Evolutionary conservation across 2,888 invertebrate species (phyloP).

Genomic region (Cacoxenus indagator): DNA sequence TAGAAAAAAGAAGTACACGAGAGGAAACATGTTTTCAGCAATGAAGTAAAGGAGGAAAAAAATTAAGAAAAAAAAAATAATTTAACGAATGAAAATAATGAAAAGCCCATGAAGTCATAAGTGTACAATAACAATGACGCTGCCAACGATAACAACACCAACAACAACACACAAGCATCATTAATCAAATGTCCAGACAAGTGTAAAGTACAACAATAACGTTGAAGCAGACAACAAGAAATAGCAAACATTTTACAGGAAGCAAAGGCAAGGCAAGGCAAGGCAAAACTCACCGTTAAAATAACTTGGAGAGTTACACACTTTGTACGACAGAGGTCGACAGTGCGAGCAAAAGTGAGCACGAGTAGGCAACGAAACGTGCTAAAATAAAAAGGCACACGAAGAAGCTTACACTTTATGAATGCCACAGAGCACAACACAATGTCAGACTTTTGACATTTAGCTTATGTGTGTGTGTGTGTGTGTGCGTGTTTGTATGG

Average conservation of each 20-base stretch:
- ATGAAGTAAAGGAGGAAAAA: slow-evolving; percentile 6
- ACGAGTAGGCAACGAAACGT: neutral
- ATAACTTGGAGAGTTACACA: neutral
- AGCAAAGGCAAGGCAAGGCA: neutral
- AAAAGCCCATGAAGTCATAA: slow-evolving; percentile 42
- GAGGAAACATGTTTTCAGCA: slow-evolving; percentile 10
- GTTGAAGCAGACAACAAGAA: neutral
- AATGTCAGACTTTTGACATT: slow-evolving; percentile 3
- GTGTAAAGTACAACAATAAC: slow-evolving; percentile 49
- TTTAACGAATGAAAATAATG: slow-evolving; percentile 48
- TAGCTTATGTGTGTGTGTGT: neutral
- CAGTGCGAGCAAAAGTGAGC: neutral
- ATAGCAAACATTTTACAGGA: slow-evolving; percentile 8
- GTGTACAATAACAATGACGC: slow-evolving; percentile 24
- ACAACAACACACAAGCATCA: slow-evolving; percentile 54
- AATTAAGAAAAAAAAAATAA: slow-evolving; percentile 2
- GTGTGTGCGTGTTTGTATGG: neutral
- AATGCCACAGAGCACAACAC: slow-evolving; percentile 7
- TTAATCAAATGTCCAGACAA: slow-evolving; percentile 64
- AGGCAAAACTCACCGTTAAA: neutral
- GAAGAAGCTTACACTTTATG: neutral
- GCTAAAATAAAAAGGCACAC: neutral
- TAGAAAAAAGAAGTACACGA: neutral
- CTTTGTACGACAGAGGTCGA: neutral
- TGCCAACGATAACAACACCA: slow-evolving; percentile 12